Base-by-base conservation (phyloP, 2,888 invertebrate genomes). In the Drosophila nigritarsus region DNA sequence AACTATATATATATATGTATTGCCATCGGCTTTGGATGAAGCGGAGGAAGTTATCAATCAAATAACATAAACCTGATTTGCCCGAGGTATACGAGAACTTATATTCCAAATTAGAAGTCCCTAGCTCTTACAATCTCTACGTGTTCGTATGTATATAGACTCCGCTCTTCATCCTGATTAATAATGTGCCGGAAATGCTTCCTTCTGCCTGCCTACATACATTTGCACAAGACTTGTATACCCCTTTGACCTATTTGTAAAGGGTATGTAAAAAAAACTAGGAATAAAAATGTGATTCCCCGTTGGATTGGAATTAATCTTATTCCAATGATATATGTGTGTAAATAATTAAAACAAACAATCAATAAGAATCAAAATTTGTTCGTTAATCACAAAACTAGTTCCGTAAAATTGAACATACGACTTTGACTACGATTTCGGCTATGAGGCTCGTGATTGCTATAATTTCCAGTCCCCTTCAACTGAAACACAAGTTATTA, bases 381-480 rank as follows among this genome's bases (percentile, higher is more conserved):
- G 40, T 34, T 50, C 34, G 34, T 20, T 34, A 9, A 2, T 24
- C 13, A 27, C 24, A 40, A 49, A 63, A 48, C 53, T 29, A 54
- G 65, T 66, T 66, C 8, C 3, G 24, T 7, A 20, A 34, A 54
- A 50, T 72, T 69, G 59, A 73, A 51, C 40, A 20, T 24, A 36
- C 48, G 29, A 27, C 18, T 38, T 38, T 53, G 60, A n/a, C 13
- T n/a, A 51, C 38, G 8, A 18, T 18, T 38, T 36, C 15, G 15
- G 0, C 36, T 15, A 36, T 36, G 36, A 36, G 15, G 36, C 49
- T 62, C 48, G 55, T 9, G 29, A 8, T 38, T 11, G 59, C 82
- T 84, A 78, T 73, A 82, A 69, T 84, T 82, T 66, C 69, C 62
- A 42, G 27, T 40, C 30, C 51, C 8, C 13, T 15, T 9, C 54